These are phyloP conservation scores for Eilema caniola DNA, from an alignment of 2,888 invertebrate genomes.

Conservation along the genomic window DNA sequence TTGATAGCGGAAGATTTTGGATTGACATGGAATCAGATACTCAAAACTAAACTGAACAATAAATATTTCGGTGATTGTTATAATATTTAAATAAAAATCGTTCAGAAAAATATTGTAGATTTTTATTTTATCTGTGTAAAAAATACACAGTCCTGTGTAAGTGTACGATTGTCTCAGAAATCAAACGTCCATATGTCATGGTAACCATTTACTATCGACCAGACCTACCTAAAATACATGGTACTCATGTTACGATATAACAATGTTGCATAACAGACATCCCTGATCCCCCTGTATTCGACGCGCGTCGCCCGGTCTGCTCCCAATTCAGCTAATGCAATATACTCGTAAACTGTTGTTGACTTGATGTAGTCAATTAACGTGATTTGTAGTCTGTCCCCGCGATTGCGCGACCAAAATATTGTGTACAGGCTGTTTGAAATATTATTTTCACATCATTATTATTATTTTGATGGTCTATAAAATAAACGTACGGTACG, in stretches of 20 bases:
- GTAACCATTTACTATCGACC: neutral
- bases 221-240: neutral
- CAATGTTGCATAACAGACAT: conserved; percentile 20
- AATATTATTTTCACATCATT: too few species aligned
- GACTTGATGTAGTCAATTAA: conserved; percentile 65
- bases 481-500: too few species aligned
- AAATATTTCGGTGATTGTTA: too few species aligned
- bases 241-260: neutral
- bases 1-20: too few species aligned
- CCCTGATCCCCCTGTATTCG: conserved; percentile 8
- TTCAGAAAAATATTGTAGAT: too few species aligned
- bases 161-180: neutral
- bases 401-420: conserved; percentile 55
- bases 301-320: conserved; percentile 26
- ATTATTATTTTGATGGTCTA: too few species aligned
- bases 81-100: too few species aligned
- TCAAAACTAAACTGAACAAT: too few species aligned
- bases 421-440: conserved; percentile 38
- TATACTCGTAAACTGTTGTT: conserved; percentile 37
- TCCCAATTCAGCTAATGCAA: conserved; percentile 53
- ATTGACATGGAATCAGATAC: too few species aligned
- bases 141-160: too few species aligned
- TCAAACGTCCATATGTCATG: neutral
- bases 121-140: too few species aligned
- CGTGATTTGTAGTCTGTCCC: conserved; percentile 77